Evolutionary conservation across 2,113 vertebrate genomes (phyloP).

Genomic region (Etia nguti): DNA sequence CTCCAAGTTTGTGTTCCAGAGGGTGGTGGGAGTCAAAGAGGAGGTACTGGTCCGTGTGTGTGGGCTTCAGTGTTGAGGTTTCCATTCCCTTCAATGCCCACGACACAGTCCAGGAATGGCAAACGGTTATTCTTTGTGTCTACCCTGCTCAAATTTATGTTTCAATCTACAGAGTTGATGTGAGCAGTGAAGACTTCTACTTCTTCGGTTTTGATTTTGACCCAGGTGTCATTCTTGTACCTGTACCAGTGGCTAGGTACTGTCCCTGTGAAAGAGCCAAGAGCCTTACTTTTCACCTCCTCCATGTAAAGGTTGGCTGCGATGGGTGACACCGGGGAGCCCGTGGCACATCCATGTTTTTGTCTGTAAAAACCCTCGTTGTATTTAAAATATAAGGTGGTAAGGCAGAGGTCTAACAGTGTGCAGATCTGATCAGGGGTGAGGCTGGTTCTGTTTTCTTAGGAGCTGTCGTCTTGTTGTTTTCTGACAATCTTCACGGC

Average conservation of each 20-base stretch:
- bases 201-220: rapidly evolving
- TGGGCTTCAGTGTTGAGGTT: neutral
- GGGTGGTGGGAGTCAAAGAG: neutral
- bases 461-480: rapidly evolving
- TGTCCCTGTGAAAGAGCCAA: neutral
- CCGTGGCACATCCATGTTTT: rapidly evolving
- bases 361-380: rapidly evolving
- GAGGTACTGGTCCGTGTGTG: neutral
- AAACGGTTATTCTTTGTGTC: neutral
- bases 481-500: neutral
- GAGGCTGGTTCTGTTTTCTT: neutral
- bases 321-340: neutral
- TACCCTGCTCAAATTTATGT: neutral
- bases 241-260: neutral
- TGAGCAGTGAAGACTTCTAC: rapidly evolving
- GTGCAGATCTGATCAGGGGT: neutral
- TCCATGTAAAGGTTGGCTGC: neutral
- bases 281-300: neutral
- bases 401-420: neutral
- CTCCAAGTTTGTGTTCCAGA: neutral
- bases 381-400: neutral
- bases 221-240: rapidly evolving
- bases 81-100: neutral
- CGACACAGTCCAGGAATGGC: rapidly evolving
- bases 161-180: neutral